Conservation (phyloP, 2,113 vertebrate genomes). For the Pantherophis guttatus region DNA sequence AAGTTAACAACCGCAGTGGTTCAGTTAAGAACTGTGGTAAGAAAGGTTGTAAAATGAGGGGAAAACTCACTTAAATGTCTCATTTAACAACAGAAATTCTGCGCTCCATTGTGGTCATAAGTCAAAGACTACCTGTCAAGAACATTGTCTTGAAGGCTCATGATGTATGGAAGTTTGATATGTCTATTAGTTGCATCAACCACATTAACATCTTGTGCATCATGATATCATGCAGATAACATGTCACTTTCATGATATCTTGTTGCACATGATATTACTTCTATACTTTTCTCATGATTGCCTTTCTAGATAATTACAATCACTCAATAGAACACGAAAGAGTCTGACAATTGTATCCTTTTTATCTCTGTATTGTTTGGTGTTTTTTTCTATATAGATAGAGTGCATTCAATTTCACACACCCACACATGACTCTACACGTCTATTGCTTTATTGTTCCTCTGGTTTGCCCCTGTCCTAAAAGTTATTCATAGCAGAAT, state of each 20-base stretch:
- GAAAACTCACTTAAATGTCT: too few species aligned
- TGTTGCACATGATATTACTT: background rate
- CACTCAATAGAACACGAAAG: background rate
- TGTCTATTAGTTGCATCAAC: background rate
- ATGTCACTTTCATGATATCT: background rate
- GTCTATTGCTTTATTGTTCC: background rate
- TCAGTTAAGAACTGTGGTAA: too few species aligned
- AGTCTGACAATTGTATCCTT: background rate
- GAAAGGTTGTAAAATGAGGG: too few species aligned
- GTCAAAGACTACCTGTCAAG: too few species aligned
- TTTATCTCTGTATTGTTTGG: background rate
- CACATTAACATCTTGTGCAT: background rate
- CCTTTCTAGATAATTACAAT: background rate
- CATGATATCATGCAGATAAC: background rate
- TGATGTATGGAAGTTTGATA: background rate
- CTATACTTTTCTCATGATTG: background rate
- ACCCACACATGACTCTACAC: background rate
- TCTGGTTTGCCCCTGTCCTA: background rate
- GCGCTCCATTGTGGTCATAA: too few species aligned
- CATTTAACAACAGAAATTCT: too few species aligned
- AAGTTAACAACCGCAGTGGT: too few species aligned
- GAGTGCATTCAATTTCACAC: background rate
- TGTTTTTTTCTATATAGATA: background rate
- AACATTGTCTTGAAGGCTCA: background rate
- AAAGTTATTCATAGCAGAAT: background rate